Conservation (phyloP, 2,113 vertebrate species). For the Arizona elegans region DNA sequence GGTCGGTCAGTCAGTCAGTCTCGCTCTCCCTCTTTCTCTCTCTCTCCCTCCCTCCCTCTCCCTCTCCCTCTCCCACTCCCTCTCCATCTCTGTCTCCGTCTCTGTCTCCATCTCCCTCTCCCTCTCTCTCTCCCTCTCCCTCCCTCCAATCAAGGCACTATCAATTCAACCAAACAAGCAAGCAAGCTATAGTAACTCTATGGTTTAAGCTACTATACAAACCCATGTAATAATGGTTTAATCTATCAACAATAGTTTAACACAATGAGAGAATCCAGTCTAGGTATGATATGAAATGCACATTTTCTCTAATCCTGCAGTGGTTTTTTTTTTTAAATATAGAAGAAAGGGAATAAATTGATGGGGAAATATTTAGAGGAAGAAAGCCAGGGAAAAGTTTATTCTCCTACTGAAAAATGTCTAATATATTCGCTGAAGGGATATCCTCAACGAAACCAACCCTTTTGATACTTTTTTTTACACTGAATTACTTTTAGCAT, state of each 20-base stretch:
- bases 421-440: background rate
- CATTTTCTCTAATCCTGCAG: background rate
- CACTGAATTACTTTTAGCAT: background rate
- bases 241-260: background rate
- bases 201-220: background rate
- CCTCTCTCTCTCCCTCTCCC: too few relatives aligned
- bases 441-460: background rate
- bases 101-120: too few relatives aligned
- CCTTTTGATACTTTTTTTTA: accelerated
- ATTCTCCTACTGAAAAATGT: background rate
- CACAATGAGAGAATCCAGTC: background rate
- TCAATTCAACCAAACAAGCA: background rate
- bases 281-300: background rate
- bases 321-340: too few relatives aligned
- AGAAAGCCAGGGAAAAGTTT: too few relatives aligned
- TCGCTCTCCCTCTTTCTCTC: too few relatives aligned
- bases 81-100: too few relatives aligned
- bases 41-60: too few relatives aligned
- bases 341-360: background rate
- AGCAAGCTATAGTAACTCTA: background rate
- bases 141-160: background rate
- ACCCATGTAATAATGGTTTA: background rate
- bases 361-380: background rate
- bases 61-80: too few relatives aligned
- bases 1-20: too few relatives aligned